Conservation (phyloP, 2,113 vertebrate species). For the Myrmecobius fasciatus region DNA sequence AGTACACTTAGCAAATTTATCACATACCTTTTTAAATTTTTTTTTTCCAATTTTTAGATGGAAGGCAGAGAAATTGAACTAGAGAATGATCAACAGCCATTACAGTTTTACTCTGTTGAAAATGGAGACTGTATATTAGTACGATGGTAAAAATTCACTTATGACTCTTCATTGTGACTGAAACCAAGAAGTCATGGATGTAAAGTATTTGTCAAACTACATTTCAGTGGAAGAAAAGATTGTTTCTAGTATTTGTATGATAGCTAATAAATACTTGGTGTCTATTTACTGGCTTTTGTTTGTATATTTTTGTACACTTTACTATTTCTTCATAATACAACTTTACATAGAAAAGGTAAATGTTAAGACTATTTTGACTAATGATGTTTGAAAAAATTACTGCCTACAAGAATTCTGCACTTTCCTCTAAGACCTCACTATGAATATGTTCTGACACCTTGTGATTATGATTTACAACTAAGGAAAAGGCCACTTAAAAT, state of each 20-base stretch:
- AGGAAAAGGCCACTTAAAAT: constrained; percentile 28
- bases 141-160: constrained; percentile 86
- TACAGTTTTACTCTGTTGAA: constrained; percentile 94
- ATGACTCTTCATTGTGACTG: neutral
- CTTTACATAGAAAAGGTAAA: constrained; percentile 41
- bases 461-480: constrained; percentile 29
- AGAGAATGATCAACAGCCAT: constrained; percentile 91
- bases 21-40: neutral
- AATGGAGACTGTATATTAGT: constrained; percentile 92
- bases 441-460: neutral
- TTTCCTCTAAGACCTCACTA: constrained; percentile 14
- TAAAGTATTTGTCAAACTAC: neutral
- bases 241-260: constrained; percentile 42
- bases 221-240: constrained; percentile 15
- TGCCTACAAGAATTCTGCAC: constrained; percentile 15
- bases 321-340: constrained; percentile 34
- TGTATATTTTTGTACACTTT: constrained; percentile 21
- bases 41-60: constrained; percentile 82
- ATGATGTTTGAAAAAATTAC: constrained; percentile 42
- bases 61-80: constrained; percentile 91
- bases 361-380: constrained; percentile 43
- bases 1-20: neutral
- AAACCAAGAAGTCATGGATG: neutral
- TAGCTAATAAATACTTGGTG: constrained; percentile 67
- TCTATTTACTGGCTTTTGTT: constrained; percentile 44